phyloP scores from a whole-genome alignment of 2,888 invertebrate genomes.

The Tenthredo distinguenda region DNA sequence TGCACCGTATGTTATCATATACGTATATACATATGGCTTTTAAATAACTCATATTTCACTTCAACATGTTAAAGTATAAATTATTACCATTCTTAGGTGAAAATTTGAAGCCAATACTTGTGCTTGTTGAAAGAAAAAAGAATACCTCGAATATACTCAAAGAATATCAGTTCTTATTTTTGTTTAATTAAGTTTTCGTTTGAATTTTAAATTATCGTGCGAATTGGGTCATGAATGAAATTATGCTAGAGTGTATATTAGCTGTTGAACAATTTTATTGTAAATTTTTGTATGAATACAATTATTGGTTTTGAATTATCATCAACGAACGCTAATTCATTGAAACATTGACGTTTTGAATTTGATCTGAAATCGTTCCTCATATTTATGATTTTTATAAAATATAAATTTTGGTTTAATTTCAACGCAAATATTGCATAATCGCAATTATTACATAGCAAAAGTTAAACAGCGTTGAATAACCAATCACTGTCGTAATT shows the following conservation, averaged over 20 bases:
- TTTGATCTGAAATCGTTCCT: background rate
- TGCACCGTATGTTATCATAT: background rate
- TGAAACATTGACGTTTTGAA: constrained; percentile 5
- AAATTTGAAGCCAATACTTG: constrained; percentile 4
- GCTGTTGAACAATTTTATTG: background rate
- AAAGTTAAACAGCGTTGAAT: constrained; percentile 10
- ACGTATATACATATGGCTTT: background rate
- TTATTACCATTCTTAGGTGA: background rate
- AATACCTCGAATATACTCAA: background rate
- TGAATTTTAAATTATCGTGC: background rate
- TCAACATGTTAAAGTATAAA: background rate
- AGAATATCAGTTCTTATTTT: background rate
- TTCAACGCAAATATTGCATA: background rate
- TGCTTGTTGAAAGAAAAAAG: background rate
- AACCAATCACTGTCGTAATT: background rate
- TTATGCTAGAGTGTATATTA: background rate
- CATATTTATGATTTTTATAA: background rate
- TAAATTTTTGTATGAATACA: background rate
- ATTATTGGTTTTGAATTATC: constrained; percentile 15
- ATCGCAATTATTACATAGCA: background rate
- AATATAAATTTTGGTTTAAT: background rate
- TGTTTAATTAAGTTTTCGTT: background rate
- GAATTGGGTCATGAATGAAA: background rate
- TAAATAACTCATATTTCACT: background rate
- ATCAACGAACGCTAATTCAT: constrained; percentile 1